A percentile compares a stretch with the other conserved stretches of the same genome.
Conservation (phyloP, 2,113 vertebrate species). For the Amia ocellicauda region DNA sequence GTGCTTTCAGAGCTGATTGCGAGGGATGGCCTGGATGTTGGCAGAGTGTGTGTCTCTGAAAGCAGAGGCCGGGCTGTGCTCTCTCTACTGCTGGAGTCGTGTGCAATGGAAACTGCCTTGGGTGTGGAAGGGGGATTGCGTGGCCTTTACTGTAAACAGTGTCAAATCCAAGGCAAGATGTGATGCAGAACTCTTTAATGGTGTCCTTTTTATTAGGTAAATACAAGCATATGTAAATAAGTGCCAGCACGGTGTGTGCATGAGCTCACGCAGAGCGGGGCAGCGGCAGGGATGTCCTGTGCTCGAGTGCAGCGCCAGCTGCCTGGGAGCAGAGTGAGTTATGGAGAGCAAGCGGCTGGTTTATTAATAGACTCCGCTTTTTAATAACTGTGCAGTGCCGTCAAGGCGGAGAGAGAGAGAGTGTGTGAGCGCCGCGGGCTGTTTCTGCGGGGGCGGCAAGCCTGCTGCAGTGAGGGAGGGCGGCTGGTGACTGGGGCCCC, state of each 20-base stretch:
- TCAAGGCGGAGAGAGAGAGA: background rate
- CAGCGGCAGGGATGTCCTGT: background rate
- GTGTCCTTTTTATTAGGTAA: too few species aligned
- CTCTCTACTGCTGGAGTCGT: too few species aligned
- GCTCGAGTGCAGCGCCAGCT: background rate
- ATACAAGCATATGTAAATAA: too few species aligned
- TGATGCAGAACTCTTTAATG: too few species aligned
- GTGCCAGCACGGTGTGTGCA: too few species aligned
- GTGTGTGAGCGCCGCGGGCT: background rate
- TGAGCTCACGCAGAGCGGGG: too few species aligned
- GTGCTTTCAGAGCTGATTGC: background rate
- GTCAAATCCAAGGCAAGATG: too few species aligned
- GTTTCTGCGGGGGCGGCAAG: constrained; percentile 9
- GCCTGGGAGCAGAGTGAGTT: background rate
- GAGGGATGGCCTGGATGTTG: too few species aligned
- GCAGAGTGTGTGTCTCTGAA: too few species aligned
- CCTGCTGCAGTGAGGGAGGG: background rate
- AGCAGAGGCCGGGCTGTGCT: too few species aligned
- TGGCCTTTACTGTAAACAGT: too few species aligned
- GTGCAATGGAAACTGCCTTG: background rate
- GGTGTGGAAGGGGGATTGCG: too few species aligned
- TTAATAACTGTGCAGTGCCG: background rate
- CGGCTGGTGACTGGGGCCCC: background rate
- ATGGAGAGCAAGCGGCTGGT: constrained; percentile 8
- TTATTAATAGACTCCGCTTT: constrained; percentile 17